Percentiles rank a stretch among this genome's conserved stretches.
These are phyloP conservation scores for Pristiophorus japonicus DNA, from an alignment of 2,113 vertebrate species.

Conservation along the genomic window DNA sequence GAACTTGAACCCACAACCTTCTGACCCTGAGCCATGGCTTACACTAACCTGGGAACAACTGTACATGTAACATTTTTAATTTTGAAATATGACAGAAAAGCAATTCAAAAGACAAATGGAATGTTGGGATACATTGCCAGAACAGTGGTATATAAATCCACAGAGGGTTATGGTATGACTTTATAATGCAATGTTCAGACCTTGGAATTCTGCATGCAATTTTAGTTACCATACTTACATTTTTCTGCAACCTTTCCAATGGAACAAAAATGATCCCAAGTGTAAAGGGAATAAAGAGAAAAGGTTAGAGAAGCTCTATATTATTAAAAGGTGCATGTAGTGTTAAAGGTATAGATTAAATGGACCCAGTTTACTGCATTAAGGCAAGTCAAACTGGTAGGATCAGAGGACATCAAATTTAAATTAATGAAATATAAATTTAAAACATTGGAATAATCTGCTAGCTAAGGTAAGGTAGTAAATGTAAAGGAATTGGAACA, in stretches of 20 bases:
- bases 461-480: neutral
- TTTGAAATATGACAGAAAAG: too few relatives aligned
- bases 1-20: too few relatives aligned
- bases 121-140: too few relatives aligned
- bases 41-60: too few relatives aligned
- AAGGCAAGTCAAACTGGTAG: neutral
- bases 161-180: too few relatives aligned
- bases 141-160: too few relatives aligned
- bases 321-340: neutral
- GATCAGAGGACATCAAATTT: neutral
- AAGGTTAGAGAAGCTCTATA: neutral
- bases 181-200: too few relatives aligned
- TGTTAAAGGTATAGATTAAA: neutral
- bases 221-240: neutral
- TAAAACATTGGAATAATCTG: neutral
- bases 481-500: neutral
- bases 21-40: too few relatives aligned
- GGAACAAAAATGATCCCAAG: neutral
- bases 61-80: too few relatives aligned
- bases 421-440: neutral
- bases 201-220: neutral
- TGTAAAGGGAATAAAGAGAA: neutral
- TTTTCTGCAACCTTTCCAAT: too few relatives aligned
- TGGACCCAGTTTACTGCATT: neutral
- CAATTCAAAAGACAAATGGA: too few relatives aligned